Evolutionary conservation across 2,797 vertebrate species (phyloP), one percentile per base, ranked within the genome.

Genomic region (Myiotriccus ornatus): DNA sequence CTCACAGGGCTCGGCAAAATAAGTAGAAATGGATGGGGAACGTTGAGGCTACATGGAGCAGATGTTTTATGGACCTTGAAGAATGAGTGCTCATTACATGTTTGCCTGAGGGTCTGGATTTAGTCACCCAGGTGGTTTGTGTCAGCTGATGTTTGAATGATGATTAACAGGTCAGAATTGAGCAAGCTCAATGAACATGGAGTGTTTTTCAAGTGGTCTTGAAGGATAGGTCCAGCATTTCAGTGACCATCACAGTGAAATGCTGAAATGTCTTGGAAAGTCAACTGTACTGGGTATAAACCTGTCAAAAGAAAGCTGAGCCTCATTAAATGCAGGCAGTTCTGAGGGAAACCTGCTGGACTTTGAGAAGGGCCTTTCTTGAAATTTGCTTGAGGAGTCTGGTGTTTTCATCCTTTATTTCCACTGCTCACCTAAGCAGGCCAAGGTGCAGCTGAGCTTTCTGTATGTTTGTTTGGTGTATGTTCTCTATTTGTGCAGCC

Each of bases 41-140:
- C 22, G 57, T 19, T 55, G 57, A 81, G 85, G 47, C 62, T 73
- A 14, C 27, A 1, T 24, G 35, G 35, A 94, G 21, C 93, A 94
- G 93, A 69, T 91, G 95, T 65, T 86, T 86, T 50, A 27, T 35
- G 23, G 50, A 44, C 65, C 63, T 78, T 65, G 74, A 88, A 91
- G 85, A 90, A 68, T 84, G 80, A 91, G 35, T 55, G 43, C 79
- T 94, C 79, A 90, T 96, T 94, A 81, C 47, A 8, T 43, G 53
- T 46, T 69, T 91, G 91, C 90, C 74, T 84, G 73, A 69, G 95
- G 94, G 87, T 84, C 77, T 81, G 59, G 52, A 70, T 94, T 88
- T 91, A 84, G 79, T 90, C 79, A 82, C 30, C 57, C 57, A 83
- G 76, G 57, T 81, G 85, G 22, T 65, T 90, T 2, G 9, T 88